phyloP scores from a whole-genome alignment of 2,888 invertebrate genomes.

The Drosophila fungiperda region DNA sequence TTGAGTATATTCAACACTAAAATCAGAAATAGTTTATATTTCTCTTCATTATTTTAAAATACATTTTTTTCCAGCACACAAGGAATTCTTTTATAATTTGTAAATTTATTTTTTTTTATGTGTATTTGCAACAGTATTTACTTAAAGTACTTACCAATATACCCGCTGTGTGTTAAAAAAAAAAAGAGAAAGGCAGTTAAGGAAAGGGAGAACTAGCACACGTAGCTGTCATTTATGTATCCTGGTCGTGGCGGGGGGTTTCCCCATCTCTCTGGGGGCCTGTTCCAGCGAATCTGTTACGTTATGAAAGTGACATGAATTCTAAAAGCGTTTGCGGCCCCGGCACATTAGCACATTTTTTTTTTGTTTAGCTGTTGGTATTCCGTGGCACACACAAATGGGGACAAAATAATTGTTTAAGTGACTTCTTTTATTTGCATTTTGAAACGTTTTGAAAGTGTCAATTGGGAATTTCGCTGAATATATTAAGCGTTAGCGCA shows the following conservation, averaged over 20 bases:
- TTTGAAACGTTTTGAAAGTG: constrained; percentile 54
- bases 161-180: not conserved
- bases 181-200: constrained; percentile 6
- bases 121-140: not conserved
- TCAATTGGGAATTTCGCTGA: constrained; percentile 57
- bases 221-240: constrained; percentile 68
- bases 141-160: not conserved
- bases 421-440: constrained; percentile 79
- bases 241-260: constrained; percentile 6
- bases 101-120: not conserved
- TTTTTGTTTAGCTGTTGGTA: constrained; percentile 13
- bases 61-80: not conserved
- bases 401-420: constrained; percentile 73
- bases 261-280: constrained; percentile 54
- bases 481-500: constrained; percentile 52
- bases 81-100: not conserved
- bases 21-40: not conserved
- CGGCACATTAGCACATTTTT: constrained; percentile 63
- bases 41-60: not conserved
- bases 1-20: too few relatives aligned
- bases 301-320: constrained; percentile 81
- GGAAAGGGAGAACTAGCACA: constrained; percentile 43
- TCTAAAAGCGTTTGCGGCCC: constrained; percentile 76
- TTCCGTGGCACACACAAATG: constrained; percentile 56
- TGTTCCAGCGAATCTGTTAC: constrained; percentile 62